A percentile compares a stretch with the other conserved stretches of the same genome.
Conservation (phyloP, 2,113 vertebrate species). For the Macaca mulatta region DNA sequence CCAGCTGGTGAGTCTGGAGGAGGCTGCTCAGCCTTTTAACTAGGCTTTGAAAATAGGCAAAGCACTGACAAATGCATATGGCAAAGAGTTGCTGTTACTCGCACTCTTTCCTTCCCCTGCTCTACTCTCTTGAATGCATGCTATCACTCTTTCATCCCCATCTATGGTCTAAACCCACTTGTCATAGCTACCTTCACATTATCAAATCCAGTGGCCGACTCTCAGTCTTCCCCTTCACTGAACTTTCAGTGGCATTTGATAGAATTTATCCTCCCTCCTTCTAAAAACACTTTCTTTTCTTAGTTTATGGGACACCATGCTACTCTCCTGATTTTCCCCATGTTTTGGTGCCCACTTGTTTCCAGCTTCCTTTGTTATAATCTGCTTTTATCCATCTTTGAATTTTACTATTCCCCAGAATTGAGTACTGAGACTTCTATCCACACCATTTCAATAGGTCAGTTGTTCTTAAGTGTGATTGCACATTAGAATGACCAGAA, state of each 20-base stretch:
- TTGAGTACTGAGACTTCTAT: not conserved
- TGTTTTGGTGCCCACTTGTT: not conserved
- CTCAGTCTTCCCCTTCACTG: not conserved
- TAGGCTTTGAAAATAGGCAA: not conserved
- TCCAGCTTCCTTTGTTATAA: not conserved
- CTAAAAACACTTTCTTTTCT: conserved; percentile 13
- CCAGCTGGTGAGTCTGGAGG: not conserved
- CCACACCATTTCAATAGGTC: not conserved
- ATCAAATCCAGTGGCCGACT: not conserved
- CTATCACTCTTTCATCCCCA: not conserved
- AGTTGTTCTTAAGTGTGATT: conserved; percentile 1
- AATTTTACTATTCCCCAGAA: not conserved
- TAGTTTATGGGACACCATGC: not conserved
- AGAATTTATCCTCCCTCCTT: not conserved
- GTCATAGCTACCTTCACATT: not conserved
- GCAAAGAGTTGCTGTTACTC: not conserved
- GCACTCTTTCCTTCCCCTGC: not conserved
- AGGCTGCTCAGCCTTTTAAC: not conserved
- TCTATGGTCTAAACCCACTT: not conserved
- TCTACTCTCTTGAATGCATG: not conserved
- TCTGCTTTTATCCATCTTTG: not conserved
- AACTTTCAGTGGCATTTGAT: not conserved
- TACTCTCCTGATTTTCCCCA: not conserved
- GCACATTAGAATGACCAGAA: not conserved
- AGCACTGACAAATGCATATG: not conserved